Evolutionary conservation across 2,888 invertebrate species (phyloP).

Genomic region (Allophyes oxyacanthae): DNA sequence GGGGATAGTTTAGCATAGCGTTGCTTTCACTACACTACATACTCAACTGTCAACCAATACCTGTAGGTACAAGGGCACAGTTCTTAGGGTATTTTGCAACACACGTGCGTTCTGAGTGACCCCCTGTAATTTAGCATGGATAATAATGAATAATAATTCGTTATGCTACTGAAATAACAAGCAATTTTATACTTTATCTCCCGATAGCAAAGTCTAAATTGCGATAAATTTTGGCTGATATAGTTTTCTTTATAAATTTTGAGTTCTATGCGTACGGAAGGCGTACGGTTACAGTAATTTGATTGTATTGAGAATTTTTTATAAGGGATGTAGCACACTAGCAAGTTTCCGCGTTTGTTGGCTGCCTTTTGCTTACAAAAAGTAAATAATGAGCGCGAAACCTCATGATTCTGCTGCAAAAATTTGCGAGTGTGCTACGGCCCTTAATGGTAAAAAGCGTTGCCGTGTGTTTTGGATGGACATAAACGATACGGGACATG

Average conservation of each 20-base stretch:
- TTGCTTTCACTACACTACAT: neutral
- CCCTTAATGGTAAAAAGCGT: too few species aligned
- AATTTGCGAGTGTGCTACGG: too few species aligned
- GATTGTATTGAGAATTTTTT: too few species aligned
- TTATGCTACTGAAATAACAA: neutral
- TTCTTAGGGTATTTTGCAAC: neutral
- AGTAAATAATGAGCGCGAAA: too few species aligned
- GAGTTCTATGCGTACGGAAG: neutral
- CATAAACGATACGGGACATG: too few species aligned
- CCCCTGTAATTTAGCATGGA: constrained; percentile 1
- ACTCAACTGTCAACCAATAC: neutral
- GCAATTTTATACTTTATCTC: neutral
- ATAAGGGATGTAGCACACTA: too few species aligned
- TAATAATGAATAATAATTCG: constrained; percentile 1
- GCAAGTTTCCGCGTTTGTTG: too few species aligned
- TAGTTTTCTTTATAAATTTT: neutral
- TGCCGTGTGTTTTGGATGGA: too few species aligned
- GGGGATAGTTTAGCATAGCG: neutral
- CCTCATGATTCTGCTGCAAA: too few species aligned
- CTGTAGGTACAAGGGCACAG: neutral
- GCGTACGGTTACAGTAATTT: neutral
- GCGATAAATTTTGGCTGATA: neutral
- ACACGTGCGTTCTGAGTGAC: constrained; percentile 2
- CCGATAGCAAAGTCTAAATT: neutral
- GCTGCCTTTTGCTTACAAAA: too few species aligned